Conservation (phyloP, 2,797 vertebrate species). For the Peromyscus attwateri region DNA sequence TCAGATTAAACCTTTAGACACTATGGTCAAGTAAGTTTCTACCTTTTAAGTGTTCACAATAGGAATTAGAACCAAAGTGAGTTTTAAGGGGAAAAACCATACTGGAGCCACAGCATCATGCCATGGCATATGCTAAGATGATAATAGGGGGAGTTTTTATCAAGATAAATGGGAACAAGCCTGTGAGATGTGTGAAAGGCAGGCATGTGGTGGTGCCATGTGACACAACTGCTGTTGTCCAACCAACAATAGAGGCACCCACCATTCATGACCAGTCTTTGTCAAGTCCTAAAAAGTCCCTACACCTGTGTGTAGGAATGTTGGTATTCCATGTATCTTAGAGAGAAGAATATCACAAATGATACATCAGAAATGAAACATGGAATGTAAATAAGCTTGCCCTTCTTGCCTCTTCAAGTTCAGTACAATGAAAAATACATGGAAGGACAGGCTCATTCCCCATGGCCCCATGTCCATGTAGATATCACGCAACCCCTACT, state of each 20-base stretch:
- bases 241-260: too few species aligned
- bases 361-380: too few species aligned
- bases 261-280: too few species aligned
- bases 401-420: background rate
- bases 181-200: rapidly evolving
- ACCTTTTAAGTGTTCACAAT: background rate
- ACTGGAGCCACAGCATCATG: background rate
- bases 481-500: background rate
- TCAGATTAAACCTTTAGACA: background rate
- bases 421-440: rapidly evolving
- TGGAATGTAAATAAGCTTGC: background rate
- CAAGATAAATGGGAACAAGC: background rate
- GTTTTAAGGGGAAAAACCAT: background rate
- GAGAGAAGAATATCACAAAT: background rate
- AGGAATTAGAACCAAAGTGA: background rate
- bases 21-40: background rate
- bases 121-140: background rate
- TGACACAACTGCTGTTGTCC: rapidly evolving
- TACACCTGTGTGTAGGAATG: background rate
- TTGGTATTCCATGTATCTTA: background rate
- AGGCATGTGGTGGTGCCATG: rapidly evolving
- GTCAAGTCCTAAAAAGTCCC: background rate
- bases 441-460: rapidly evolving
- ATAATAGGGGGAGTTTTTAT: too few species aligned
- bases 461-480: rapidly evolving